Conservation (phyloP, 2,888 invertebrate species). For the Diarsia dahlii region DNA sequence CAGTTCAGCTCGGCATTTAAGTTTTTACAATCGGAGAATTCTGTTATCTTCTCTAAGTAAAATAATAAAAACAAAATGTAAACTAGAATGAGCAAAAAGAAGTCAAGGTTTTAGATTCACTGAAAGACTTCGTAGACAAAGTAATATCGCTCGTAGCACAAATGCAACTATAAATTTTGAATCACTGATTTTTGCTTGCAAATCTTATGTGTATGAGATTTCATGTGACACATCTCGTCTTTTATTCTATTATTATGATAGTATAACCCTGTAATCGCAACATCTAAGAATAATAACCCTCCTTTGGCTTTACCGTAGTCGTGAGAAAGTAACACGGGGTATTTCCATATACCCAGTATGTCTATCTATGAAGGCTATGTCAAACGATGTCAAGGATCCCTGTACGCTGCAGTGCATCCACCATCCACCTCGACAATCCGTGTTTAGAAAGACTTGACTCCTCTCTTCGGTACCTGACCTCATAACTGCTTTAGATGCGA, state of each 20-base stretch:
- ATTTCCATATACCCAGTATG: slow-evolving; percentile 25
- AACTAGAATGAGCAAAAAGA: slow-evolving; percentile 7
- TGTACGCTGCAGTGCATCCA: slow-evolving; percentile 66
- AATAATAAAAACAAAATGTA: slow-evolving; percentile 22
- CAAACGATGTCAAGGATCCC: slow-evolving; percentile 82
- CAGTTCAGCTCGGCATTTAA: background rate
- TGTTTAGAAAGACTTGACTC: slow-evolving; percentile 73
- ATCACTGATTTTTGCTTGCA: background rate
- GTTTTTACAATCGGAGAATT: slow-evolving; percentile 23
- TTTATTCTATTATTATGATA: background rate
- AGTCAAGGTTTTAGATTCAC: slow-evolving; percentile 4
- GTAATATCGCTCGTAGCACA: background rate
- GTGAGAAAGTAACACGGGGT: slow-evolving; percentile 15
- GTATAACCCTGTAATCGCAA: background rate
- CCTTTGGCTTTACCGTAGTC: background rate
- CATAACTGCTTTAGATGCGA: slow-evolving; percentile 62
- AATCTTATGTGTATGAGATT: background rate
- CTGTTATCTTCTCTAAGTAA: background rate
- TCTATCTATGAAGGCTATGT: slow-evolving; percentile 50
- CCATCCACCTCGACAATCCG: slow-evolving; percentile 69
- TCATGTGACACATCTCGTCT: background rate
- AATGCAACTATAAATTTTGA: background rate
- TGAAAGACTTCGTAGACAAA: background rate
- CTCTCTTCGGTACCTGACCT: slow-evolving; percentile 69
- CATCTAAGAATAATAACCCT: background rate